These are phyloP conservation scores for Troides aeacus DNA, from an alignment of 2,888 invertebrate genomes.

Conservation along the genomic window DNA sequence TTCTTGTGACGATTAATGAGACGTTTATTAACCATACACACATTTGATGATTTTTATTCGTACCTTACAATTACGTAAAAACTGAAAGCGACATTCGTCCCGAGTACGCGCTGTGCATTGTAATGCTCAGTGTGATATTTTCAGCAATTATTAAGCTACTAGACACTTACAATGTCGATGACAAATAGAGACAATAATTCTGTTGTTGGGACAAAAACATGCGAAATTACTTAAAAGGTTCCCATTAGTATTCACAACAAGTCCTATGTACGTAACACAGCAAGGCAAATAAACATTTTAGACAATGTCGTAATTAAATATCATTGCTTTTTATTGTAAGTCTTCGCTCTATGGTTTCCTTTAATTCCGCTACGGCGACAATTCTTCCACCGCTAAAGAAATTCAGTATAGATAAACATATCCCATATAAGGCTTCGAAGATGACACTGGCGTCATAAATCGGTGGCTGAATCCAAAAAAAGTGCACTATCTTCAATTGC, in stretches of 20 bases:
- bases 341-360: slow-evolving; percentile 47
- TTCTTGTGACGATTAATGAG: background rate
- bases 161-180: background rate
- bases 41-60: background rate
- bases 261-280: background rate
- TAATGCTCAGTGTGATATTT: slow-evolving; percentile 10
- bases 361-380: slow-evolving; percentile 45
- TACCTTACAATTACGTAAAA: too few relatives aligned
- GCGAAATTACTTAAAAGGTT: slow-evolving; percentile 12
- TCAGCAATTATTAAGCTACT: slow-evolving; percentile 2
- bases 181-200: slow-evolving; percentile 19
- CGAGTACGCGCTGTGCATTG: slow-evolving; percentile 12
- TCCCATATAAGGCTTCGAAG: slow-evolving; percentile 57
- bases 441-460: slow-evolving; percentile 63
- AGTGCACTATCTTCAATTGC: slow-evolving; percentile 63
- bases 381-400: slow-evolving; percentile 46
- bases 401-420: slow-evolving; percentile 46
- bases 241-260: slow-evolving; percentile 1
- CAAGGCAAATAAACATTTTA: slow-evolving; percentile 21
- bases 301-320: slow-evolving; percentile 10
- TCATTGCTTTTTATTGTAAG: slow-evolving; percentile 24
- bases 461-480: slow-evolving; percentile 62
- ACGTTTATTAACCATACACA: slow-evolving; percentile 17
- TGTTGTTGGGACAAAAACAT: slow-evolving; percentile 2
- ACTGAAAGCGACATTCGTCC: slow-evolving; percentile 2